Base-by-base conservation (phyloP, 2,797 vertebrate species). In the Acanthurus lineatus region DNA sequence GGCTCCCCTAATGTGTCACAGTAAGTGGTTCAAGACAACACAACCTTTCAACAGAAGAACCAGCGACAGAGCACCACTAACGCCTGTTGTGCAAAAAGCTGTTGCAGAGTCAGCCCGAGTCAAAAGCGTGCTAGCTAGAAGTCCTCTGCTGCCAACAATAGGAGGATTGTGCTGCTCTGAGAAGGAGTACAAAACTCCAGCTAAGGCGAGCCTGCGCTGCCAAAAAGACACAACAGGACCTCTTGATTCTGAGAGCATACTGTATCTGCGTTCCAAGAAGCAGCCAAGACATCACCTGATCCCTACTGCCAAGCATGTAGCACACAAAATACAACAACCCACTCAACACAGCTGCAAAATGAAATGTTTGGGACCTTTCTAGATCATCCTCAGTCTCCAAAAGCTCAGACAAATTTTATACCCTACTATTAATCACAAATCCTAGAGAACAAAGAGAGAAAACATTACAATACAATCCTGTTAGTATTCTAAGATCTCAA, bases 11-110 rank as follows among this genome's bases (percentile, higher is more conserved):
- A 83, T 84, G 64, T 82, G 79, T 81, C 76, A 67, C 82, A 76
- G 77, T 83, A 84, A 74, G 62, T 9, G 64, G 49, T 68, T 22
- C 73, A 82, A 70, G 84, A 89, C 85, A 88, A 88, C 70, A 6
- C 20, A 42, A 70, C 44, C 84, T 88, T 89, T 88, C 64, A 82
- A 49, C 56, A 67, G 66, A 70, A 53, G 54, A 35, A 48, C 65
- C 49, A 73, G 72, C 81, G 79, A 81, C 80, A 62, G 69, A 59
- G 71, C 51, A 58, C 82, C 17, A 65, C 69, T 64, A 32, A 53
- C 67, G 82, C 66, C 73, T 56, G 40, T 28, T 57, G 82, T 35
- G 81, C 81, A 81, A 22, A 44, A 83, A 83, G 69, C 84, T 57
- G 76, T 17, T 81, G 81, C 79, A 59, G 80, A 82, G 80, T 83